Percentiles rank a stretch among this genome's conserved stretches.
Conservation (phyloP, 2,888 invertebrate genomes). For the Agrilus mali region DNA sequence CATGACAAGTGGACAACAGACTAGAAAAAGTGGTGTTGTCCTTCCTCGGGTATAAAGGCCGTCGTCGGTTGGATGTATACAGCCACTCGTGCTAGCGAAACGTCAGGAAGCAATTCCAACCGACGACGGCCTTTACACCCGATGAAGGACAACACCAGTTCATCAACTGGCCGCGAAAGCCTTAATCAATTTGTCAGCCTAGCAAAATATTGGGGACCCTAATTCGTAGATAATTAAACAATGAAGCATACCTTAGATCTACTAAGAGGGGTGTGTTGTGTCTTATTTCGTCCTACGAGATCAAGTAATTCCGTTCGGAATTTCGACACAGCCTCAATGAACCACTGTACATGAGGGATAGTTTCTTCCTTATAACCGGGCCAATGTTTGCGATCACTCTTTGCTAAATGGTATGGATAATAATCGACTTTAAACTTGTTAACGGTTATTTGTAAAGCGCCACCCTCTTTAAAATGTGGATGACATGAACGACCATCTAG, state of each 20-base stretch:
- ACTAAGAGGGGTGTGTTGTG: slow-evolving; percentile 38
- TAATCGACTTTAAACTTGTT: slow-evolving; percentile 82
- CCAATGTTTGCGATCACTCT: slow-evolving; percentile 83
- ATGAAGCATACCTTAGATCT: slow-evolving; percentile 24
- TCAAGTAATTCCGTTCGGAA: slow-evolving; percentile 70
- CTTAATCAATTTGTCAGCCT: no score
- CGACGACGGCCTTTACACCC: no score
- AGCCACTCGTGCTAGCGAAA: no score
- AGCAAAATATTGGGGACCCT: no score
- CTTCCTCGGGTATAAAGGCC: no score
- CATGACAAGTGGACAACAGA: no score
- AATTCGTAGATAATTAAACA: no score
- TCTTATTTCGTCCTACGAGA: slow-evolving; percentile 51
- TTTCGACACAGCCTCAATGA: slow-evolving; percentile 67
- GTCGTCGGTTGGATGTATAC: no score
- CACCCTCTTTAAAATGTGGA: slow-evolving; percentile 76
- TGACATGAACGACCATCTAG: slow-evolving; percentile 72
- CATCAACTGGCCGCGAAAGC: no score
- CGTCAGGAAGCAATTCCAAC: no score
- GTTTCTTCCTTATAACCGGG: slow-evolving; percentile 68
- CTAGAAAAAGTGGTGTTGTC: no score
- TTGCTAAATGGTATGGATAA: slow-evolving; percentile 92
- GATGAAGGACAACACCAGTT: no score
- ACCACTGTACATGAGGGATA: slow-evolving; percentile 74
- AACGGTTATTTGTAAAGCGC: slow-evolving; percentile 84